phyloP scores from a whole-genome alignment of 2,888 invertebrate genomes.

The Didymodactylos carnosus region DNA sequence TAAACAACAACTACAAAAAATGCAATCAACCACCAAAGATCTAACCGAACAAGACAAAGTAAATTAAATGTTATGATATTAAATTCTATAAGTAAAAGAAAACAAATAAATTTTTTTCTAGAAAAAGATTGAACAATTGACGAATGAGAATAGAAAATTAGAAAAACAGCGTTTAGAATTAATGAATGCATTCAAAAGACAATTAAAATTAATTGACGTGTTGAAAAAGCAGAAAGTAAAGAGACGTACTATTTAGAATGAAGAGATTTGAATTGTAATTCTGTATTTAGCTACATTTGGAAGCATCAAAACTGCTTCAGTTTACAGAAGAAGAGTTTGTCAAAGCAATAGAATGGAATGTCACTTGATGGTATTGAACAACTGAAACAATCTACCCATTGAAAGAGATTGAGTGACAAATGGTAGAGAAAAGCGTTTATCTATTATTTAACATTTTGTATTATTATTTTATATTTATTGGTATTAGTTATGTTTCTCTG shows the following conservation, averaged over 20 bases:
- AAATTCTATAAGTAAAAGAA: no score
- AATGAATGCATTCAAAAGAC: slow-evolving; percentile 35
- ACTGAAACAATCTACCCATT: no score
- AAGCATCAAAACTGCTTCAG: slow-evolving; percentile 34
- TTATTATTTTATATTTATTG: no score
- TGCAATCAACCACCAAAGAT: slow-evolving; percentile 28
- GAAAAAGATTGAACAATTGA: not conserved
- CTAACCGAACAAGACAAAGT: slow-evolving; percentile 7
- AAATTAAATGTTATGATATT: no score
- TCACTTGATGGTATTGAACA: no score
- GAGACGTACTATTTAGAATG: not conserved
- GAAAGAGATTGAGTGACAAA: no score
- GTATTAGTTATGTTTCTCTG: no score
- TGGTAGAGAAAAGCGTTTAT: no score
- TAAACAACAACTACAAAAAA: slow-evolving; percentile 28
- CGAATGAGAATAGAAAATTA: slow-evolving; percentile 27
- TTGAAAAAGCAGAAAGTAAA: slow-evolving; percentile 35
- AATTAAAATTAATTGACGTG: slow-evolving; percentile 35
- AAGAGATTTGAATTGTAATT: not conserved
- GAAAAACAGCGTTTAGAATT: slow-evolving; percentile 36
- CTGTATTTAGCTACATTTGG: slow-evolving; percentile 33
- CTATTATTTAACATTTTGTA: no score
- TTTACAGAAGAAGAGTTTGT: slow-evolving; percentile 37
- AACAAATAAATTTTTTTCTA: no score
- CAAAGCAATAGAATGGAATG: slow-evolving; percentile 35